Base-by-base conservation (phyloP, 2,113 vertebrate genomes). In the Bettongia penicillata region DNA sequence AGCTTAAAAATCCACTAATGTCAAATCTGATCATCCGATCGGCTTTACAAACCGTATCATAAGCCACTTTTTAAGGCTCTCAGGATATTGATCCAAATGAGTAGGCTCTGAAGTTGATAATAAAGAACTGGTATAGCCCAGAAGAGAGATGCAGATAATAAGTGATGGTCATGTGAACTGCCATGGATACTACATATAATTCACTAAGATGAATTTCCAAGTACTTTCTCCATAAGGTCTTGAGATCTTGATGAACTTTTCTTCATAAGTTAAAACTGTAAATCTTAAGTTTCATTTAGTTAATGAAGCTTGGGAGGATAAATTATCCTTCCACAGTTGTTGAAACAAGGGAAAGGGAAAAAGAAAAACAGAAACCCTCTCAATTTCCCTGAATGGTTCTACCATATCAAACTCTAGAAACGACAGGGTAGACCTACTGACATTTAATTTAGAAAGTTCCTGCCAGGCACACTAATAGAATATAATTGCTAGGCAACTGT, bases 221-320 rank as follows among this genome's bases (percentile, higher is more conserved):
- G 47, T 43, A 51, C 11, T 26, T 10, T 23, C 47, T 43, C 48
- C n/a, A 53, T 53, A 93, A 49, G 52, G 51, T 51, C 23, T 92
- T 55, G 93, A 53, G 51, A 43, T 9, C n/a, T 90, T 23, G 2
- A 19, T 24, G 37, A 93, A 53, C 68, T 90, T 90, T 50, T 9
- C 7, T 50, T 19, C 43, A 91, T 47, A 47, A 53, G 93, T 26
- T 90, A 92, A 95, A 91, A 91, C 26, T 93, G 53, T n/a, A 53
- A 94, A 91, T 51, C 91, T 84, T 95, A 51, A 7, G n/a, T 89
- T 96, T 95, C 68, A 95, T 95, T 97, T 93, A 96, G 95, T 50
- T 96, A 95, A 97, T 16, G 48, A 96, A 95, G 68, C 49, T 61
- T 93, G 61, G 92, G 77, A 96, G 49, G 90, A 51, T 28, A 92